phyloP scores from a whole-genome alignment of 2,797 vertebrate species.

The Phylloscopus collybita region DNA sequence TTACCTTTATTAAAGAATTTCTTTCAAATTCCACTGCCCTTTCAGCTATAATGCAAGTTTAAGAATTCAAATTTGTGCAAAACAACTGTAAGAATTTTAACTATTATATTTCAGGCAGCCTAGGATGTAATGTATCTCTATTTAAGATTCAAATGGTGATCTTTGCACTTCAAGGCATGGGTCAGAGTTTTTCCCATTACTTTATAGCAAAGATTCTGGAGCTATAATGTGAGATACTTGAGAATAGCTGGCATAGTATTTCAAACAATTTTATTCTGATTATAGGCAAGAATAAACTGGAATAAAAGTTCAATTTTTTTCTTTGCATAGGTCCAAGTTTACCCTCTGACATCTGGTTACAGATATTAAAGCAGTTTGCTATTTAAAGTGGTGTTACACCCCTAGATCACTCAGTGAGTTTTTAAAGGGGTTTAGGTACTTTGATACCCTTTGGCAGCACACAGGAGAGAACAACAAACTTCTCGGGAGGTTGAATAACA shows the following conservation, averaged over 20 bases:
- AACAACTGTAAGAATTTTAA: neutral
- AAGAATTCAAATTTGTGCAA: neutral
- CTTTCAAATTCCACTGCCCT: neutral
- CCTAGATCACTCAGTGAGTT: neutral
- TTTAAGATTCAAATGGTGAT: neutral
- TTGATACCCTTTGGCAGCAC: neutral
- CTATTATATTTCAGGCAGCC: neutral
- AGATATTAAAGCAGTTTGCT: neutral
- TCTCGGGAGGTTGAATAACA: neutral
- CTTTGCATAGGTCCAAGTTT: accelerated
- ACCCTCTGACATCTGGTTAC: neutral
- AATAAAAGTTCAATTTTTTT: neutral
- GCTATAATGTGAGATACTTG: neutral
- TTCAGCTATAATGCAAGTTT: neutral
- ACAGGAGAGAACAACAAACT: neutral
- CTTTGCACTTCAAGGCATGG: neutral
- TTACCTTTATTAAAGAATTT: neutral
- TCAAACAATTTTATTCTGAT: neutral
- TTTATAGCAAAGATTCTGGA: neutral
- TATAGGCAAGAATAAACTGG: neutral
- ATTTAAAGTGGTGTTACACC: neutral
- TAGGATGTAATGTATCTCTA: neutral
- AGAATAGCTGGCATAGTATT: neutral
- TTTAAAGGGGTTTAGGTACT: neutral
- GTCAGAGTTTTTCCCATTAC: neutral